Conservation (phyloP, 2,797 vertebrate species). For the Rhinogobio ventralis region DNA sequence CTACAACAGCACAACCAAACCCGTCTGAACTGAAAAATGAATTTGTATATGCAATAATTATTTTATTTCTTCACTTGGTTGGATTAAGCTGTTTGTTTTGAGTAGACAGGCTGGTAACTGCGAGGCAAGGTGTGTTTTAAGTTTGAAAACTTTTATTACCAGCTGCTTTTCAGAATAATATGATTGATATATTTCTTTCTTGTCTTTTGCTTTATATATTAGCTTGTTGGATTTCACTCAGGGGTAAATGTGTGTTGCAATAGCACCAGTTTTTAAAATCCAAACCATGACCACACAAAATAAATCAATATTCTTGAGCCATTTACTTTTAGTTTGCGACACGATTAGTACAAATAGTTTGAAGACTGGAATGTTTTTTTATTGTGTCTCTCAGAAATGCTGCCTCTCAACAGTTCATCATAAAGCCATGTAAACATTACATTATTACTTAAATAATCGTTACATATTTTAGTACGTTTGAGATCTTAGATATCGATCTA, state of each 20-base stretch:
- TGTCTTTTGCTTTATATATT: constrained; percentile 8
- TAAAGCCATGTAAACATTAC: neutral
- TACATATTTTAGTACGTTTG: neutral
- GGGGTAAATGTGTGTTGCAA: neutral
- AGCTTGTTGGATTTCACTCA: constrained; percentile 16
- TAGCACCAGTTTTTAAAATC: constrained; percentile 1
- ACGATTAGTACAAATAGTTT: neutral
- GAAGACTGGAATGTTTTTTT: no score
- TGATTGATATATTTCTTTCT: neutral
- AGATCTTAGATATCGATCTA: neutral
- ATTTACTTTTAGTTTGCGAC: neutral
- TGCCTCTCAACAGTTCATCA: neutral
- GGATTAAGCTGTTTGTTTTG: neutral
- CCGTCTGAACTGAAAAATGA: constrained; percentile 78
- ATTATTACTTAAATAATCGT: neutral
- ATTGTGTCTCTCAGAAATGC: neutral
- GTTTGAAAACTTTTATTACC: constrained; percentile 6
- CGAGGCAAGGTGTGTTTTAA: neutral
- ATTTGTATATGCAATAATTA: neutral
- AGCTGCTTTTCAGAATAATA: neutral
- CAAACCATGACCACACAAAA: neutral
- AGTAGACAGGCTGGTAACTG: neutral
- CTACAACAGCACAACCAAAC: constrained; percentile 90
- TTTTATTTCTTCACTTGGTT: neutral
- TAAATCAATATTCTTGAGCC: neutral